Evolutionary conservation across 2,888 invertebrate genomes (phyloP).

Genomic region (Philonicus albiceps): DNA sequence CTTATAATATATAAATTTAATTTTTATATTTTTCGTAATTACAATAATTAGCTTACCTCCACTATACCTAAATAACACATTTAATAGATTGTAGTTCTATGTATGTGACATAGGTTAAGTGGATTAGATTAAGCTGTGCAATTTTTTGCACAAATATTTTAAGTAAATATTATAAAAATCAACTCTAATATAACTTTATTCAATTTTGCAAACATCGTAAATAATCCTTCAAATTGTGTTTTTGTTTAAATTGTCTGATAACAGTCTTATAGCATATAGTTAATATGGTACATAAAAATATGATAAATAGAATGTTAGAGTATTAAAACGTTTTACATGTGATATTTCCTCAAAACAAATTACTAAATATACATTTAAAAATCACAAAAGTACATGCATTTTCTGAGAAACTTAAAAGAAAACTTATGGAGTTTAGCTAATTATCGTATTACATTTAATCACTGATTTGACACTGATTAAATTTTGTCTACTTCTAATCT

Average conservation of each 20-base stretch:
- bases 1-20: too few species aligned
- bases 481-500: too few species aligned
- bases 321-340: neutral
- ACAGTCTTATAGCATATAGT: neutral
- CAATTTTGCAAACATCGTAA: too few species aligned
- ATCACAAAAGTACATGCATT: too few species aligned
- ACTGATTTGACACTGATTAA: neutral
- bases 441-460: neutral
- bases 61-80: neutral
- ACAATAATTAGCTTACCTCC: neutral
- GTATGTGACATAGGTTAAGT: neutral
- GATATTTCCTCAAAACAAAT: neutral
- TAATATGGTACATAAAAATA: neutral
- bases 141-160: neutral
- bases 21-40: neutral
- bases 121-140: neutral
- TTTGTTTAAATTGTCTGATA: neutral
- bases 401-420: neutral
- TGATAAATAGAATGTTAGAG: neutral
- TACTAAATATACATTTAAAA: neutral
- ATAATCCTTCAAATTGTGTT: too few species aligned
- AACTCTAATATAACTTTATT: too few species aligned
- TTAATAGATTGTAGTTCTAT: neutral
- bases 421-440: neutral
- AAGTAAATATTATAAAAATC: neutral